A percentile compares a stretch with the other conserved stretches of the same genome.
These are phyloP conservation scores for Stichodactyla helianthus DNA, from an alignment of 64 coral and sea anemone genomes.

Conservation along the genomic window DNA sequence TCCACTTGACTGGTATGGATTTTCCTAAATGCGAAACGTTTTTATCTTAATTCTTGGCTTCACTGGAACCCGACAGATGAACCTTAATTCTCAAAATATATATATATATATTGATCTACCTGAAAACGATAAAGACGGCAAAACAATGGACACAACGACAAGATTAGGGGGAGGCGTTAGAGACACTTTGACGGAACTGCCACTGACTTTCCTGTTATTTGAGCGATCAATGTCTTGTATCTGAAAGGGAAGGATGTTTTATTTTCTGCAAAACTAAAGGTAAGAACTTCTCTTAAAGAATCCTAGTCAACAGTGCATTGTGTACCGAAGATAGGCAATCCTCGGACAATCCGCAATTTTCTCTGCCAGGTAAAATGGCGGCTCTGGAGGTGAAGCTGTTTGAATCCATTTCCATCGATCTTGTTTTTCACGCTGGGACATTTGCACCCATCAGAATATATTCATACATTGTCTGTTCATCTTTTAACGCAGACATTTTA, in stretches of 20 bases:
- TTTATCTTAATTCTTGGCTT: too few species aligned
- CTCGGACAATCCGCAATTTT: too few species aligned
- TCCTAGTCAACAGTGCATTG: too few species aligned
- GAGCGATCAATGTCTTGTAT: slow-evolving; percentile 66
- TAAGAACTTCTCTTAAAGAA: too few species aligned
- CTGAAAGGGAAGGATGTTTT: slow-evolving; percentile 21
- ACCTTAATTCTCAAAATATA: neutral
- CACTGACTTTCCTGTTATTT: slow-evolving; percentile 41
- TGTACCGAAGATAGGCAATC: too few species aligned
- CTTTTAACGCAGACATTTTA: too few species aligned
- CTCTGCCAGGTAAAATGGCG: too few species aligned
- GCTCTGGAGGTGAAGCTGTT: too few species aligned
- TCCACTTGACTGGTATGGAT: slow-evolving; percentile 47
- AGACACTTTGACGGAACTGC: slow-evolving; percentile 51
- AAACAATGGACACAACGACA: slow-evolving; percentile 47
- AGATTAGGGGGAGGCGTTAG: slow-evolving; percentile 80
- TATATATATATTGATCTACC: slow-evolving; percentile 12
- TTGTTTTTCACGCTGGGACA: too few species aligned
- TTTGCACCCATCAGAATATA: too few species aligned
- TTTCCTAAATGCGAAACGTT: neutral
- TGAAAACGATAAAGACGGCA: slow-evolving; percentile 56
- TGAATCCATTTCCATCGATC: too few species aligned
- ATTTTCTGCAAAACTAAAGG: neutral
- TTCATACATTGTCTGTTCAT: too few species aligned
- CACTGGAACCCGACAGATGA: neutral